A percentile compares a stretch with the other conserved stretches of the same genome.
Conservation (phyloP, 23 tunicate species). For the Trididemnum clinides region DNA sequence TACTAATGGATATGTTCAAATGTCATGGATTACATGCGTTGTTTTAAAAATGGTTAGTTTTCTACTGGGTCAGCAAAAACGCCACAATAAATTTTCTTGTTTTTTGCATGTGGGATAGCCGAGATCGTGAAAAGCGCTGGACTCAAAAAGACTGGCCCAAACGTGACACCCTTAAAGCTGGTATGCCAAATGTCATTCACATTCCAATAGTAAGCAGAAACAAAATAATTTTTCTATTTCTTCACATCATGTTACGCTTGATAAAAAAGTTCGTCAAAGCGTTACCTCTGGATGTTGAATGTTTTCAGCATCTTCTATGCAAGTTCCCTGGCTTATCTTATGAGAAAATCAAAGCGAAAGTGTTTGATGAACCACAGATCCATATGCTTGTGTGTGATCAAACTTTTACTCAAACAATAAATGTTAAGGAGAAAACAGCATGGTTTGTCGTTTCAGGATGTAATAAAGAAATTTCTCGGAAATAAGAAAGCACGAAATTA, state of each 20-base stretch:
- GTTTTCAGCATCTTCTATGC: not conserved
- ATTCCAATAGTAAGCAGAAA: too few relatives aligned
- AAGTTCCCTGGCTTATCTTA: not conserved
- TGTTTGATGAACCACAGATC: not conserved
- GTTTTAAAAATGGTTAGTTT: too few relatives aligned
- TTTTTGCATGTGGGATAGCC: too few relatives aligned
- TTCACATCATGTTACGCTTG: too few relatives aligned
- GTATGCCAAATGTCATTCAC: too few relatives aligned
- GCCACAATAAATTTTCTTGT: too few relatives aligned
- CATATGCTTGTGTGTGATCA: not conserved
- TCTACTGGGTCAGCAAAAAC: too few relatives aligned
- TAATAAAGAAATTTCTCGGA: not conserved
- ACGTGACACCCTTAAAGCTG: too few relatives aligned
- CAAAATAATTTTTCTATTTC: not conserved
- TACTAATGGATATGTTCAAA: too few relatives aligned
- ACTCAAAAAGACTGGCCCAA: not conserved
- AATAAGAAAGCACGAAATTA: not conserved
- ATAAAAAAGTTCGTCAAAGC: not conserved
- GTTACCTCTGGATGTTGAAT: not conserved
- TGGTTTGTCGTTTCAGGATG: not conserved
- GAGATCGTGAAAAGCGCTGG: not conserved
- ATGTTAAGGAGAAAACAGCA: not conserved
- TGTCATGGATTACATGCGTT: too few relatives aligned
- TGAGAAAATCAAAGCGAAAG: not conserved
- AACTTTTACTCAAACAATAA: not conserved